A percentile compares a stretch with the other conserved stretches of the same genome.
These are phyloP conservation scores for Drosophila tropicalis DNA, from an alignment of 1,140 invertebrate genomes.

Conservation along the genomic window DNA sequence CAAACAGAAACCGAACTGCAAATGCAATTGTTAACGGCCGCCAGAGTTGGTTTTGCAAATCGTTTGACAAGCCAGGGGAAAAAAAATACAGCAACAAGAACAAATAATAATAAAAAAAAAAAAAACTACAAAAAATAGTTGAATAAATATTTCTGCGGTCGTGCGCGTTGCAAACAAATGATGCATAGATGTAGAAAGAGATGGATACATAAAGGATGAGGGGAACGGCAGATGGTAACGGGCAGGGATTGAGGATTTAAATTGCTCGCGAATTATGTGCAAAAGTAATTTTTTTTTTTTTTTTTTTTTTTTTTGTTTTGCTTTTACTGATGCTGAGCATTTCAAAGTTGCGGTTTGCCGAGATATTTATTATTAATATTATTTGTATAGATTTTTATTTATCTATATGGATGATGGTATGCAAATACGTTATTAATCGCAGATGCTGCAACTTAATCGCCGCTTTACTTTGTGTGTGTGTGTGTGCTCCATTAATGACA, in stretches of 20 bases:
- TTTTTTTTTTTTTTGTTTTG: conserved; percentile 7
- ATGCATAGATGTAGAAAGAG: conserved; percentile 39
- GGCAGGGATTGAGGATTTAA: conserved; percentile 35
- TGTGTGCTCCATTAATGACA: conserved; percentile 38
- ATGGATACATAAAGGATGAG: neutral
- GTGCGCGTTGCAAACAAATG: conserved; percentile 50
- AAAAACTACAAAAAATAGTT: conserved; percentile 37
- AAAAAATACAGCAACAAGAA: conserved; percentile 24
- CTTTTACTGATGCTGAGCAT: conserved; percentile 38
- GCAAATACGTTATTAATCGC: conserved; percentile 50
- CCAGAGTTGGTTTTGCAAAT: conserved; percentile 77
- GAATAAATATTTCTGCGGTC: conserved; percentile 67
- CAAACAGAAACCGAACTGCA: conserved; percentile 65
- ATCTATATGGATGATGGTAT: neutral
- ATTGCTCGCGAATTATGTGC: conserved; percentile 77
- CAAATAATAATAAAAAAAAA: neutral
- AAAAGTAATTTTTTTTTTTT: conserved; percentile 34
- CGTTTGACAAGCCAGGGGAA: conserved; percentile 67
- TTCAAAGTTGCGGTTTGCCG: conserved; percentile 61
- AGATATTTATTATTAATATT: conserved; percentile 60
- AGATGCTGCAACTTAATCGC: conserved; percentile 49
- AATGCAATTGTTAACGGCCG: conserved; percentile 70
- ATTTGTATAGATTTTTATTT: conserved; percentile 24
- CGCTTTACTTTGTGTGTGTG: conserved; percentile 24
- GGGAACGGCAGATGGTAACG: neutral